phyloP scores from a whole-genome alignment of 2,797 vertebrate species.

The Sebastiscus albofasciatus region DNA sequence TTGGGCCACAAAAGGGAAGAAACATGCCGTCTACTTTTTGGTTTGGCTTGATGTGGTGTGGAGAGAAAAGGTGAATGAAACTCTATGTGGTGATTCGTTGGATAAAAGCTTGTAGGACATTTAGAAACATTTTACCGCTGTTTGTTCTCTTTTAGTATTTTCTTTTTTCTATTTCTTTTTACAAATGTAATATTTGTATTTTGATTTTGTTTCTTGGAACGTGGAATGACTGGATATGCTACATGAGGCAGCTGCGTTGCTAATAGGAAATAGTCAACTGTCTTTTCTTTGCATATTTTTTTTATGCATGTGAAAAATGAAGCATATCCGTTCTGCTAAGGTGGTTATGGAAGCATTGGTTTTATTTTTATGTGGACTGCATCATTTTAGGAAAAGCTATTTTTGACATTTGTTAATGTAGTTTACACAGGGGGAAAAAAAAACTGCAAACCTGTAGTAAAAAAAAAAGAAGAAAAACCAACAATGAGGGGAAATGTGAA shows the following conservation, averaged over 20 bases:
- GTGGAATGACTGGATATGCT: constrained; percentile 46
- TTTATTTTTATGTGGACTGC: constrained; percentile 28
- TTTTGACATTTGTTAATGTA: constrained; percentile 28
- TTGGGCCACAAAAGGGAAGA: constrained; percentile 54
- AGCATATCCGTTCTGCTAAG: constrained; percentile 21
- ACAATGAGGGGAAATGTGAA: constrained; percentile 49
- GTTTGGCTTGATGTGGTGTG: constrained; percentile 51
- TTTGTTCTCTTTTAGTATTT: constrained; percentile 14
- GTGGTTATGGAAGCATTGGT: constrained; percentile 20
- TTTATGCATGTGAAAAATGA: constrained; percentile 49
- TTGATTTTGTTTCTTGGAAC: constrained; percentile 11
- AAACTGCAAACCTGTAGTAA: constrained; percentile 20
- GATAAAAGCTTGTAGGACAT: constrained; percentile 13
- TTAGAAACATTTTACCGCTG: constrained; percentile 11
- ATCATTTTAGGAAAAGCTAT: constrained; percentile 25
- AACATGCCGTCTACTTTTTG: constrained; percentile 14
- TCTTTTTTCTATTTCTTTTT: constrained; percentile 17
- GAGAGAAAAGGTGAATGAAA: constrained; percentile 13
- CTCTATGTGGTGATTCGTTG: constrained; percentile 3
- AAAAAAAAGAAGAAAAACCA: constrained; percentile 13
- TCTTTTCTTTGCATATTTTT: constrained; percentile 43
- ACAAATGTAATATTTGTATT: constrained; percentile 48
- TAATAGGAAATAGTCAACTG: not conserved
- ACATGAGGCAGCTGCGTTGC: constrained; percentile 49
- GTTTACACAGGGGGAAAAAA: constrained; percentile 32